These are phyloP conservation scores for Pipistrellus pygmaeus DNA, from an alignment of 2,797 vertebrate species.

Conservation along the genomic window DNA sequence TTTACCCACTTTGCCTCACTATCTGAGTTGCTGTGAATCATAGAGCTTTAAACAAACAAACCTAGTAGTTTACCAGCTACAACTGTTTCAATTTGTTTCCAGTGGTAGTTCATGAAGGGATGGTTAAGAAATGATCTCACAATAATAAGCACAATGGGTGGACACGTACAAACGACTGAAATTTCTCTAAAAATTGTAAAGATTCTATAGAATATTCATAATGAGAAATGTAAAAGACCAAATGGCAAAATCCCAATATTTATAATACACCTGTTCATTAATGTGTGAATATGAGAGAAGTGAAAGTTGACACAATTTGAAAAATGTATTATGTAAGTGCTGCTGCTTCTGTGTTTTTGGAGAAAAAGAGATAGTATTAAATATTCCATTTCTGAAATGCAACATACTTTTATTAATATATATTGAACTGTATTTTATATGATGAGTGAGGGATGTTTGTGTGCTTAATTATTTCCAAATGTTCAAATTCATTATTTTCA, in stretches of 20 bases:
- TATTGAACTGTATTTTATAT: not conserved
- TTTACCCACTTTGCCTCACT: not conserved
- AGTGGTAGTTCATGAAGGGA: not conserved
- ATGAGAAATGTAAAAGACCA: slow-evolving; percentile 79
- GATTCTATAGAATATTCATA: slow-evolving; percentile 66
- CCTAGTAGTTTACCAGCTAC: not conserved
- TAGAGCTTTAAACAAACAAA: not conserved
- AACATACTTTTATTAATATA: not conserved
- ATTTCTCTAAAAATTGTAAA: slow-evolving; percentile 67
- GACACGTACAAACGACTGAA: not conserved
- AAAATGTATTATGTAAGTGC: slow-evolving; percentile 61
- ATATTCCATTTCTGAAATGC: slow-evolving; percentile 48
- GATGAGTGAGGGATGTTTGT: not conserved
- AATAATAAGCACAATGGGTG: not conserved
- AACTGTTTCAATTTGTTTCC: not conserved
- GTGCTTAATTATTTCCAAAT: not conserved
- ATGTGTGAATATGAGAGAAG: slow-evolving; percentile 81
- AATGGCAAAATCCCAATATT: slow-evolving; percentile 84
- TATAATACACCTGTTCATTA: slow-evolving; percentile 83
- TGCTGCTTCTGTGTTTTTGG: slow-evolving; percentile 75
- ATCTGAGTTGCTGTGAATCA: not conserved
- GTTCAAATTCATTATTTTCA: slow-evolving; percentile 7
- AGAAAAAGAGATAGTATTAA: slow-evolving; percentile 79
- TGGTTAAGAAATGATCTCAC: not conserved
- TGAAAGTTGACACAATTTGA: slow-evolving; percentile 81